Conservation (phyloP, 2,888 invertebrate genomes). For the Chrysolina oricalcia region DNA sequence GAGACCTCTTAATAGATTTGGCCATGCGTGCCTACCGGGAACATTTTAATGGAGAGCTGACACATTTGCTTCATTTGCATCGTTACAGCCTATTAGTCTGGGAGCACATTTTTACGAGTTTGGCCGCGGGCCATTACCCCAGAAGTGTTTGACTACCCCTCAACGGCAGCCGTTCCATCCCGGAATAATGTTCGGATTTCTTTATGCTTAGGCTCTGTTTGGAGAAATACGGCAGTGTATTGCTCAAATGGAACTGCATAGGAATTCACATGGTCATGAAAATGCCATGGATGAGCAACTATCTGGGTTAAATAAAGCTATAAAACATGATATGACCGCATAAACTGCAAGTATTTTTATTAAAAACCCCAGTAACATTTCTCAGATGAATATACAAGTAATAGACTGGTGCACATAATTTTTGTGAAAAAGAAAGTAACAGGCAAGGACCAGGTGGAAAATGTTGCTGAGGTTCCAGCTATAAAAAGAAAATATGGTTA, state of each 20-base stretch:
- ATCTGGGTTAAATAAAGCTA: neutral
- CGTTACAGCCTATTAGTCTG: constrained; percentile 60
- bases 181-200: constrained; percentile 30
- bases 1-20: constrained; percentile 49
- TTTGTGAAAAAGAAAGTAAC: too few relatives aligned
- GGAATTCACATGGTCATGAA: neutral
- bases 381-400: neutral
- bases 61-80: constrained; percentile 62
- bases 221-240: neutral
- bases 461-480: too few relatives aligned
- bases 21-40: constrained; percentile 43
- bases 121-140: constrained; percentile 53
- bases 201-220: neutral
- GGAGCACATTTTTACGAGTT: constrained; percentile 52
- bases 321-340: neutral
- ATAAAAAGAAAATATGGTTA: too few relatives aligned
- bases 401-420: too few relatives aligned
- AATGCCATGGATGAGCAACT: neutral
- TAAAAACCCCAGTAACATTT: too few relatives aligned
- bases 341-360: too few relatives aligned
- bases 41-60: constrained; percentile 48
- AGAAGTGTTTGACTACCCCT: constrained; percentile 47
- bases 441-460: too few relatives aligned
- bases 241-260: neutral
- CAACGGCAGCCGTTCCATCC: constrained; percentile 18